These are phyloP conservation scores for Gouania willdenowi DNA, from an alignment of 2,797 vertebrate genomes.

Conservation along the genomic window DNA sequence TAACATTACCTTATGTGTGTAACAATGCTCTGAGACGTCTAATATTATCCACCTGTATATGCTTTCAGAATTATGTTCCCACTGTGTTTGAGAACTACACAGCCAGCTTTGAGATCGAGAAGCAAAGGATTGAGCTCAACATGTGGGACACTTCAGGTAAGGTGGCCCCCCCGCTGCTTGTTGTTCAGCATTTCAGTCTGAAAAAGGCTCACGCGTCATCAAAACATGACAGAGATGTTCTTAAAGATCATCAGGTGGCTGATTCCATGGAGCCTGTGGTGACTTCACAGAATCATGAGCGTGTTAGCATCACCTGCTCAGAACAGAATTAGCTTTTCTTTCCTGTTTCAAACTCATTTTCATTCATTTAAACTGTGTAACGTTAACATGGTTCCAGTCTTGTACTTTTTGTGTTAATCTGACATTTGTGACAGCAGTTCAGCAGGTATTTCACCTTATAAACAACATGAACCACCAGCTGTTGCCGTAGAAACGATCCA, in stretches of 20 bases:
- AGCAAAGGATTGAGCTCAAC: slow-evolving; percentile 94
- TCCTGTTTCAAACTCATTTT: background rate
- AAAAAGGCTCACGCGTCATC: background rate
- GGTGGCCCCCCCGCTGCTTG: no score
- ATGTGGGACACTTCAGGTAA: slow-evolving; percentile 98
- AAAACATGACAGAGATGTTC: background rate
- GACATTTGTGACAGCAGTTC: no score
- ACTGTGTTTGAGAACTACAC: slow-evolving; percentile 97
- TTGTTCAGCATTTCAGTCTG: no score
- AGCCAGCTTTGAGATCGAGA: slow-evolving; percentile 94
- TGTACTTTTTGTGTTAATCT: slow-evolving; percentile 1
- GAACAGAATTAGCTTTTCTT: background rate
- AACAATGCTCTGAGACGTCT: slow-evolving; percentile 7
- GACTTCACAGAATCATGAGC: slow-evolving; percentile 19
- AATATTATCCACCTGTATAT: slow-evolving; percentile 6
- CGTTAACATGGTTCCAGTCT: no score
- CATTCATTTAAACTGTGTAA: background rate
- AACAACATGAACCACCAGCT: no score
- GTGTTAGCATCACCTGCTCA: background rate
- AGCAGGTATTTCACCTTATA: no score
- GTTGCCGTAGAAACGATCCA: no score
- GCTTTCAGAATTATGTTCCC: slow-evolving; percentile 86
- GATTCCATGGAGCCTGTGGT: slow-evolving; percentile 2
- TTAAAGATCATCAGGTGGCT: slow-evolving; percentile 5
- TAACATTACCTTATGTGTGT: background rate